phyloP scores from a whole-genome alignment of 2,888 invertebrate genomes.

The Caenorhabditis macrosperma region DNA sequence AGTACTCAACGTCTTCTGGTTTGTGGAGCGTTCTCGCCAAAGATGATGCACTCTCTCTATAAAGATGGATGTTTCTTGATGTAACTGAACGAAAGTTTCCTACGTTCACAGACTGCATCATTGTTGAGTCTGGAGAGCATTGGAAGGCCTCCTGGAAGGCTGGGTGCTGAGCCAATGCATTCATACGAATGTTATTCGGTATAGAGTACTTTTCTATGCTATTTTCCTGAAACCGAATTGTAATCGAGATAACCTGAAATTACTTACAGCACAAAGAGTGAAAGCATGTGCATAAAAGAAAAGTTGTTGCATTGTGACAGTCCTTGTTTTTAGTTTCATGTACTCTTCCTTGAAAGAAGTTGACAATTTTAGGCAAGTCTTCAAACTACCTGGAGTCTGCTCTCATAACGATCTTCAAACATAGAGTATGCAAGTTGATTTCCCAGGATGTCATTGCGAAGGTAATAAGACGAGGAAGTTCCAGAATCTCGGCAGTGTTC shows the following conservation, averaged over 20 bases:
- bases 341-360: neutral
- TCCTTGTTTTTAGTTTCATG: neutral
- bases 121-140: constrained; percentile 7
- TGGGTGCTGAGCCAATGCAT: neutral
- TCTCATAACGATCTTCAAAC: neutral
- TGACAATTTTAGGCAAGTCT: neutral
- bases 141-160: constrained; percentile 17
- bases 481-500: constrained; percentile 33
- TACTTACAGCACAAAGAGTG: neutral
- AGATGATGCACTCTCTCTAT: constrained; percentile 9
- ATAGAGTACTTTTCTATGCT: neutral
- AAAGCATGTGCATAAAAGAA: constrained; percentile 14
- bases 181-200: neutral
- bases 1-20: no score
- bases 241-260: no score
- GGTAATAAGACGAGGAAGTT: no score
- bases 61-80: neutral
- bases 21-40: constrained; percentile 3
- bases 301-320: neutral
- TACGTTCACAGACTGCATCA: constrained; percentile 12
- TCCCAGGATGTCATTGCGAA: constrained; percentile 22
- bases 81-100: no score
- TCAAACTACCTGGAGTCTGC: no score
- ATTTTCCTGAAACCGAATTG: no score
- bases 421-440: constrained; percentile 7